Base-by-base conservation (phyloP, 2,888 invertebrate genomes). In the Platypus cylindrus region DNA sequence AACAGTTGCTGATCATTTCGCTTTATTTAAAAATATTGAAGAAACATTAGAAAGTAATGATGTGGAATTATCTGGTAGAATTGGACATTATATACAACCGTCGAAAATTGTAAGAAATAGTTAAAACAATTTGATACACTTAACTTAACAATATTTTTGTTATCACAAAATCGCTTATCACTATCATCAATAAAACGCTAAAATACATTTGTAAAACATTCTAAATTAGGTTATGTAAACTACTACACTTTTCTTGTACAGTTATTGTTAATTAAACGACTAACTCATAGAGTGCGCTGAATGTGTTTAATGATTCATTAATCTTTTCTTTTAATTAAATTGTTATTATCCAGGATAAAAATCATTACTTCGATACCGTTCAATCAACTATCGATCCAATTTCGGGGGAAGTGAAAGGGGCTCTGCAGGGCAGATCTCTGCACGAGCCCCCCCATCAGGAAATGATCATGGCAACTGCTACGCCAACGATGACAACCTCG, bases 401-500 rank as follows among this genome's bases (percentile, higher is more conserved):
- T 62, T 72, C 78, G 79, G 80, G 80, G 79, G 79, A 80, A 79
- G 77, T 55, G 54, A 63, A 62, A 56, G 71, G 79, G 79, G 78
- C 76, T 71, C 78, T 78, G 71, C 73, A 72, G 68, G 73, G 70
- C 60, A 67, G 70, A 58, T 70, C 71, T 61, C 65, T 68, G 67
- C 62, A 69, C 75, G 78, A 75, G 71, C 76, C 78, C 78, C n/a
- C n/a, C n/a, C n/a, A n/a, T n/a, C 72, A 43, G 26, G 51, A 56
- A 48, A n/a, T n/a, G n/a, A 50, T 57, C 45, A 64, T 54, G 64
- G 70, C 59, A 62, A 59, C 60, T 56, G 60, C 58, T 51, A 55
- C 51, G 51, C 64, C 63, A 52, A 36, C 66, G 51, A 55, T 51
- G 51, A 64, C 63, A 52, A 36, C 66, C 63, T 55, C 66, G 59